Evolutionary conservation across 2,888 invertebrate species (phyloP).

Genomic region (Scaeva pyrastri): DNA sequence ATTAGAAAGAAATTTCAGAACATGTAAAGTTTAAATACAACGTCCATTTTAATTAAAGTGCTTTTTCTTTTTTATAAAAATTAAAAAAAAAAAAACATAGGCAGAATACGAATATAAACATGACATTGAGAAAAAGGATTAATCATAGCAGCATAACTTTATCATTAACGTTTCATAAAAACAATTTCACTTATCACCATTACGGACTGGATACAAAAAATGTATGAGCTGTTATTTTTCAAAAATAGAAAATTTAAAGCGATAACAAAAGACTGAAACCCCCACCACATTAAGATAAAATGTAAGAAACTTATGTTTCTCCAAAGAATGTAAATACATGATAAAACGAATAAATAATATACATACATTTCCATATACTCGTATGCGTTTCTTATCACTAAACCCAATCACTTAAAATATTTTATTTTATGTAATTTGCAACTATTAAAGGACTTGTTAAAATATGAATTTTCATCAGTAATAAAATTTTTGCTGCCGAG

Average conservation of each 20-base stretch:
- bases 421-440: constrained; percentile 12
- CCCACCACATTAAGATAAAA: neutral
- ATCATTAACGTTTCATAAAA: neutral
- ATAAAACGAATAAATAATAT: neutral
- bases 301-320: constrained; percentile 1
- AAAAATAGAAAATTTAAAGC: constrained; percentile 2
- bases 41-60: no score
- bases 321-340: neutral
- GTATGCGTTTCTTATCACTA: constrained; percentile 35
- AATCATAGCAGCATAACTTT: neutral
- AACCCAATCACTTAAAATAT: constrained; percentile 6
- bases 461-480: constrained; percentile 45
- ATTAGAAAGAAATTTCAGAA: no score
- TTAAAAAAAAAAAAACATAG: no score
- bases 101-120: neutral
- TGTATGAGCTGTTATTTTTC: neutral
- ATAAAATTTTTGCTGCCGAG: neutral
- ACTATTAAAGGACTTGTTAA: constrained; percentile 60
- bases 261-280: neutral
- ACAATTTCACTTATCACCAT: neutral
- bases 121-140: neutral
- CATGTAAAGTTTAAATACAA: no score
- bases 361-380: neutral
- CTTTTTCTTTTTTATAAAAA: no score
- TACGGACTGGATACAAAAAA: neutral